Base-by-base conservation (phyloP, 2,888 invertebrate genomes). In the Colletes collaris region DNA sequence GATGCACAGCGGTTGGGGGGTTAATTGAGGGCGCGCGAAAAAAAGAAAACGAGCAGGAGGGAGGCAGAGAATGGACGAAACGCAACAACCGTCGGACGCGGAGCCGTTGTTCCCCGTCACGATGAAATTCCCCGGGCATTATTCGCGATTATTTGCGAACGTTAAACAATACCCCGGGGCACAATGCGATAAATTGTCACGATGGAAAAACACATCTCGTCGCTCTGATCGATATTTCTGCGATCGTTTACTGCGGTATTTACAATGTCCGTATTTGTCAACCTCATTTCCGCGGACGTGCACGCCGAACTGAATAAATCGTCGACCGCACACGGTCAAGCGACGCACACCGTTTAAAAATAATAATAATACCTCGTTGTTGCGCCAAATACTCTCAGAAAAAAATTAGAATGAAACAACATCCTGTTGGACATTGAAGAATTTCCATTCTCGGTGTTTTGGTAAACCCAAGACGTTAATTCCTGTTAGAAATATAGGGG, bases 231-330 rank as follows among this genome's bases (percentile, higher is more conserved):
- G 69, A 68, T 78, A 78, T 78, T 78, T 78, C 60, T 35, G 59
- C 67, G 63, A 67, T 78, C 72, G 67, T 78, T 72, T 55, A 27
- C 66, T 56, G 78, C 62, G 79, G 78, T 73, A 79, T 80, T 80
- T 80, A 71, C 79, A 73, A 49, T 73, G 68, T 69, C 65, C 68
- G 64, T 73, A 66, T 74, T 80, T 79, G 79, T 80, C 69, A 80
- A 79, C 79, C 68, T 79, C 73, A 66, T 71, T 67, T 68, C 67
- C 66, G 72, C 56, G 65, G 4, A 16, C 27, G 56, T 55, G 65
- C 64, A 60, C 49, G 55, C 11, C 10, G 62, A 62, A 46, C 44
- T 59, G 79, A 78, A 68, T 72, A 79, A 79, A 79, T 79, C 40
- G 69, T 35, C 65, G 50, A 62, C 59, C 69, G 44, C 76, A n/a